Evolutionary conservation across 1,140 invertebrate genomes (phyloP), one percentile per base, ranked within the genome.

Genomic region (Ptiloglossa arizonensis): DNA sequence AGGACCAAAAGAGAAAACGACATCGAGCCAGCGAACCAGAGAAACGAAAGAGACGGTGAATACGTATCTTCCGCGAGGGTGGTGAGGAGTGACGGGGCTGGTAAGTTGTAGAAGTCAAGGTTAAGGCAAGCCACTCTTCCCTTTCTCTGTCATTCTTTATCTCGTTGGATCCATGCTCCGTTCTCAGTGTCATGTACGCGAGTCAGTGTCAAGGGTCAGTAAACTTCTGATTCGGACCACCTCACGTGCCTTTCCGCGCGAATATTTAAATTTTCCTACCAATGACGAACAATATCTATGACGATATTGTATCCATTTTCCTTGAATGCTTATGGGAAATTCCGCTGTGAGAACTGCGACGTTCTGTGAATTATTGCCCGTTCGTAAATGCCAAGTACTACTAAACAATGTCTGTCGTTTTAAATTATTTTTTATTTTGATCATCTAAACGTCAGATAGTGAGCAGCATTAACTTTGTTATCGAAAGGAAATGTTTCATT

Each of bases 61-160:
- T 29, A 8, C n/a, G 17, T 35, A 35, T 79, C 29, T 79, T 60
- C 68, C 22, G 54, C 24, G 46, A 35, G 59, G 15, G 15, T n/a
- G 8, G n/a, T 15, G 60, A 60, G 44, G 35, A 24, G 44, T 6
- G 27, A 29, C 8, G 27, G 54, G 19, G 32, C 29, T 8, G 29
- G 50, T 56, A 41, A 48, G 19, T 80, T 80, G 52, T 54, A 70
- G 56, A 66, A 78, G 84, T 86, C 85, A 86, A 86, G 81, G 77
- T 83, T 83, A 60, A 83, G 38, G 54, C 56, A 48, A 82, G 32
- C 70, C n/a, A 77, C 50, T 80, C 57, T 72, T 83, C 46, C 48
- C 70, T 70, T 69, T 71, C 64, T 74, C 59, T 44, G 6, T 38
- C 50, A 11, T 52, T 77, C 24, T 75, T 44, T n/a, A 44, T 81